Percentiles rank a stretch among this genome's conserved stretches.
Conservation (phyloP, 37 sponge, comb jelly and placozoan species). For the Haliclona indistincta region DNA sequence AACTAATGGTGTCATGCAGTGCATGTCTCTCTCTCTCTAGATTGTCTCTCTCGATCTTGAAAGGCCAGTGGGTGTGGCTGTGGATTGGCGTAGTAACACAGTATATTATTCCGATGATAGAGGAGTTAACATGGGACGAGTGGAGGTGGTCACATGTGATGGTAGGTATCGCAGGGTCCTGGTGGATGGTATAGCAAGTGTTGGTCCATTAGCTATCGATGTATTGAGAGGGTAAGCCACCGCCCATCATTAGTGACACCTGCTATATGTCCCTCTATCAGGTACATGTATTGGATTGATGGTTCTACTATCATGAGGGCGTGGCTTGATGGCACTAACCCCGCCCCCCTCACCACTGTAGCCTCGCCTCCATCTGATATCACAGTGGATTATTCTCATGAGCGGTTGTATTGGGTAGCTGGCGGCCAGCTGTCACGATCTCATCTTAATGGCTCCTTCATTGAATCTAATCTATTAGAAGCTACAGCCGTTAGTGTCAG, state of each 20-base stretch:
- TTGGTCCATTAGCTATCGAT: slow-evolving; percentile 30
- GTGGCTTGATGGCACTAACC: neutral
- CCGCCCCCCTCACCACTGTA: neutral
- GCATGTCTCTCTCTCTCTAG: slow-evolving; percentile 15
- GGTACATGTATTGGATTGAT: neutral
- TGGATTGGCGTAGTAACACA: slow-evolving; percentile 47
- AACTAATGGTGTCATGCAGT: neutral
- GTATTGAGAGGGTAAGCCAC: slow-evolving; percentile 21
- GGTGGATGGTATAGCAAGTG: neutral
- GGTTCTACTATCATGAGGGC: neutral
- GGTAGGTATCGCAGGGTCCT: slow-evolving; percentile 17
- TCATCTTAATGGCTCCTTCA: neutral
- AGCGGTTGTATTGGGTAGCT: neutral
- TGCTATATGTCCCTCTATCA: neutral
- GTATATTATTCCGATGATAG: slow-evolving; percentile 35
- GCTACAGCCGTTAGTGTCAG: neutral
- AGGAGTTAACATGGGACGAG: neutral
- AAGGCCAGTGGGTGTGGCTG: slow-evolving; percentile 29
- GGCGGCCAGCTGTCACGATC: neutral
- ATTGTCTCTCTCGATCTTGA: slow-evolving; percentile 7
- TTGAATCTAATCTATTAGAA: neutral
- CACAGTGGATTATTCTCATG: neutral
- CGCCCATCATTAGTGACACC: too few relatives aligned
- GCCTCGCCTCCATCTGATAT: neutral
- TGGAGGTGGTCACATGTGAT: slow-evolving; percentile 32